These are phyloP conservation scores for Pectinophora gossypiella DNA, from an alignment of 1,140 invertebrate genomes.

Conservation along the genomic window DNA sequence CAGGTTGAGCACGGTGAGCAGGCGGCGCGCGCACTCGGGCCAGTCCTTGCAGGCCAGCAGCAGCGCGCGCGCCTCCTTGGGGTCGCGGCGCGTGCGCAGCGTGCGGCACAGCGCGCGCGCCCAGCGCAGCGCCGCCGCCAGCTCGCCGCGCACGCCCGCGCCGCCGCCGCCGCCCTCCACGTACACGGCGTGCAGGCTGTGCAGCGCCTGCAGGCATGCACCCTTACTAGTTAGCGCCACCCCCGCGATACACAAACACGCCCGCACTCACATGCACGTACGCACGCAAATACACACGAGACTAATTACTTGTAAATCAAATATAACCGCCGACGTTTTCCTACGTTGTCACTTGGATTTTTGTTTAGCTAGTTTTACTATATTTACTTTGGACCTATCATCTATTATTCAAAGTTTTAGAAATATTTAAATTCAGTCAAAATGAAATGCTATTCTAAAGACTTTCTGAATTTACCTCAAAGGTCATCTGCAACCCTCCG, in stretches of 20 bases:
- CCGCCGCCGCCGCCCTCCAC: conserved; percentile 94
- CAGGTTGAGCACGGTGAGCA: conserved; percentile 92
- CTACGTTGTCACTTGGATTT: no score
- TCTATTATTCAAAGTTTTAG: no score
- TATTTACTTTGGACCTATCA: no score
- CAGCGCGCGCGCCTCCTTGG: conserved; percentile 80
- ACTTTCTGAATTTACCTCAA: conserved; percentile 80
- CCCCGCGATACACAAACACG: no score
- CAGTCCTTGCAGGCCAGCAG: conserved; percentile 87
- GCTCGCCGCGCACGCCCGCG: conserved; percentile 79
- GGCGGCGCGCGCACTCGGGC: conserved; percentile 87
- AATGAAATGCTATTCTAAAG: no score
- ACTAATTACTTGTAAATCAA: no score
- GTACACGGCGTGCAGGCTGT: conserved; percentile 94
- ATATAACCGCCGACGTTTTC: no score
- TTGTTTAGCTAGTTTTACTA: no score
- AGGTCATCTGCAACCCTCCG: conserved; percentile 90
- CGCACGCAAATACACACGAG: no score
- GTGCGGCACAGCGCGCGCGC: conserved; percentile 84
- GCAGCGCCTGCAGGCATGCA: conserved; percentile 85
- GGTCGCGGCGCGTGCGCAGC: conserved; percentile 79
- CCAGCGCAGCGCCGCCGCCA: conserved; percentile 88
- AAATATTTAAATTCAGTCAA: no score
- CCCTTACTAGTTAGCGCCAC: no score
- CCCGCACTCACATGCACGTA: no score